Percentiles rank a stretch among this genome's conserved stretches.
Evolutionary conservation across 2,113 vertebrate genomes (phyloP).

Genomic region (Pseudopodoces humilis): DNA sequence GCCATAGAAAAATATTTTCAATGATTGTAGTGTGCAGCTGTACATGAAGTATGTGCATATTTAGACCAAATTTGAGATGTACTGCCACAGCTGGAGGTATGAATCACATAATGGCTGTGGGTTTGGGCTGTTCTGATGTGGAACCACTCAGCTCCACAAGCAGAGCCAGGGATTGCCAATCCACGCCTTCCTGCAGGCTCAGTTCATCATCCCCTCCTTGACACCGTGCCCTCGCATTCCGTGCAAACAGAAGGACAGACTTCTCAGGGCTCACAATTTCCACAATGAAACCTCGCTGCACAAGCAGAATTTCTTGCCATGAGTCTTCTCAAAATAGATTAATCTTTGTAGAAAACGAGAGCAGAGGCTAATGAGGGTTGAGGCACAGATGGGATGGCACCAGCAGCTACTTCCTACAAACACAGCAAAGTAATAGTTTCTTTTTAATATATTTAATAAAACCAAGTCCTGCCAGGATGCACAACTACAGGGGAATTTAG

Average conservation of each 20-base stretch:
- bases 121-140: neutral
- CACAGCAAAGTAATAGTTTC: neutral
- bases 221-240: neutral
- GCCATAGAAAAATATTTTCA: neutral
- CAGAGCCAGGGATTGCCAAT: neutral
- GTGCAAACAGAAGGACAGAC: neutral
- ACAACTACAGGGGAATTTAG: neutral
- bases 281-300: neutral
- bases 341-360: constrained; percentile 15
- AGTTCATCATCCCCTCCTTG: neutral
- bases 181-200: neutral
- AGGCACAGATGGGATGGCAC: constrained; percentile 31
- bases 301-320: neutral
- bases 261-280: neutral
- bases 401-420: neutral
- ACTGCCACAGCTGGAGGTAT: neutral
- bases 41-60: neutral
- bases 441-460: neutral
- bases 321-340: constrained; percentile 19
- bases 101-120: neutral
- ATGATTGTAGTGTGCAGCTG: neutral
- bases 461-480: neutral
- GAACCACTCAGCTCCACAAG: neutral
- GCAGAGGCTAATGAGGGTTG: constrained; percentile 29
- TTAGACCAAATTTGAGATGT: neutral